Evolutionary conservation across 2,797 vertebrate genomes (phyloP), one percentile per base, ranked within the genome.

Genomic region (Distichodus sexfasciatus): DNA sequence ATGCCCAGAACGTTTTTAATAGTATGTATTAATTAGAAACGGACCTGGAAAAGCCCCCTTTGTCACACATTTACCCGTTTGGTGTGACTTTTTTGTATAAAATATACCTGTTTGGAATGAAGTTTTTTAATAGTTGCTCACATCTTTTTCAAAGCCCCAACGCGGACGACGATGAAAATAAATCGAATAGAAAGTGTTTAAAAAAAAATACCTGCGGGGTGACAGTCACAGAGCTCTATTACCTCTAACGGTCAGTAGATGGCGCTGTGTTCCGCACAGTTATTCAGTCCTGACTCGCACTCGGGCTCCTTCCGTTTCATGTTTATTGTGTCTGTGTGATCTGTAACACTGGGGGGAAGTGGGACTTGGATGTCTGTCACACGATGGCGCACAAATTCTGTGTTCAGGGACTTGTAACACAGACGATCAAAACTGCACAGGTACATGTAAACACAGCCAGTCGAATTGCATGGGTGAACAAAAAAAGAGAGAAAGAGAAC

Each of bases 381-480:
- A n/a, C 62, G 50, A 71, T 76, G 64, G 60, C 71, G 77, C 75
- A 76, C 72, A 66, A n/a, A 74, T 21, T 74, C 70, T 80, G 79
- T 80, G 81, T 77, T 86, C 75, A 76, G 70, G 51, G 72, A 76
- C 70, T 57, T 76, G 77, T 80, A 79, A 80, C 50, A 64, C 80
- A 65, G 73, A 69, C 71, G 72, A 69, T 76, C 68, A n/a, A 70
- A 75, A 67, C 72, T 77, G 76, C 74, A 72, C 33, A 76, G 82
- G 84, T 82, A 74, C 65, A 48, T 70, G 74, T 76, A n/a, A 79
- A 76, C 54, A 64, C 80, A 66, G 77, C 76, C 69, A 74, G 70
- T 77, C 67, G 66, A 77, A 71, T 75, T 79, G 78, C 76, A 75
- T 53, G 78, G 84, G 85, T 84, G 74, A 86, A 87, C n/a, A n/a